Percentiles rank a stretch among this genome's conserved stretches.
These are phyloP conservation scores for Metallyticus violacea DNA, from an alignment of 2,888 invertebrate genomes.

Conservation along the genomic window DNA sequence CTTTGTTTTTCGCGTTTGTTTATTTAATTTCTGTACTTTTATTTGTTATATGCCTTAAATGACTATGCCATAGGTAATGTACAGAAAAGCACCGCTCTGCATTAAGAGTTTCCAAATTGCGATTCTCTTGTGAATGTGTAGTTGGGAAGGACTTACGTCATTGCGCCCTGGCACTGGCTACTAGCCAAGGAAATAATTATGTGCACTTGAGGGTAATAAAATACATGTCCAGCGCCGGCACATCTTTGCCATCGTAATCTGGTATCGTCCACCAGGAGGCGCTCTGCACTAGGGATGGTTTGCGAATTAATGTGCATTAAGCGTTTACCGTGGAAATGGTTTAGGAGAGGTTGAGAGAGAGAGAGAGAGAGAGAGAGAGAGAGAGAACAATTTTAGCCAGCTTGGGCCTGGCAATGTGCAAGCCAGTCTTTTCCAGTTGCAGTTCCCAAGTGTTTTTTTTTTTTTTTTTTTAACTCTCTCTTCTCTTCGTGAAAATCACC, in stretches of 20 bases:
- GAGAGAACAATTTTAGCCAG: neutral
- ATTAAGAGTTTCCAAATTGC: neutral
- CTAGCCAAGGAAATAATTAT: neutral
- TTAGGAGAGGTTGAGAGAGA: neutral
- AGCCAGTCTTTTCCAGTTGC: neutral
- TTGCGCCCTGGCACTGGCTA: neutral
- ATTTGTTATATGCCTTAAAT: neutral
- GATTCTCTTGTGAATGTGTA: neutral
- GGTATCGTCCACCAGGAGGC: neutral
- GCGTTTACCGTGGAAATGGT: constrained; percentile 7
- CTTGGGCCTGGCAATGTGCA: neutral
- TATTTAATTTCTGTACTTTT: neutral
- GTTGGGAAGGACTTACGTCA: no score
- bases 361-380: neutral
- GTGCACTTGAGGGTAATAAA: constrained; percentile 5
- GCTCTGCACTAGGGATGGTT: neutral
- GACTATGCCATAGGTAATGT: neutral
- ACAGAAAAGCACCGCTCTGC: neutral
- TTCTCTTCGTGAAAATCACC: constrained; percentile 21
- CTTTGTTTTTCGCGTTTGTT: no score
- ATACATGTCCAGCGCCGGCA: neutral
- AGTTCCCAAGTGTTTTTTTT: neutral
- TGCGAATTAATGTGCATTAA: constrained; percentile 10
- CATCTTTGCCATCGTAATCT: neutral
- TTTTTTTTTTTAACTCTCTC: neutral